phyloP scores from a whole-genome alignment of 1,140 invertebrate species.

The Drosophila biarmipes region DNA sequence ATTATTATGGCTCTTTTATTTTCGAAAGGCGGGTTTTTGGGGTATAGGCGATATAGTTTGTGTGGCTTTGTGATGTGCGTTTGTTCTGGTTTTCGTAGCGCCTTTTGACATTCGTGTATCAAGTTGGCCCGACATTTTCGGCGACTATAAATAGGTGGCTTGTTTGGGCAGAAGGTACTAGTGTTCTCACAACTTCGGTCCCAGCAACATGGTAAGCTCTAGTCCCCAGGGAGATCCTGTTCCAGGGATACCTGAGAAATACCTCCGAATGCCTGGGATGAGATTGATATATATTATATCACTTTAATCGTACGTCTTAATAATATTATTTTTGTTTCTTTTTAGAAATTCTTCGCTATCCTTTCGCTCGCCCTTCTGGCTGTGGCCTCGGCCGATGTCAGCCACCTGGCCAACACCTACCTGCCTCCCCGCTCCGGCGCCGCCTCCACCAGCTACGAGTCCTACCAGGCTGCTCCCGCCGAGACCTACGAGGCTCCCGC shows the following conservation, averaged over 20 bases:
- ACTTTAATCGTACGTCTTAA: not conserved
- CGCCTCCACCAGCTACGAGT: constrained; percentile 48
- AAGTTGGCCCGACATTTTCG: constrained; percentile 22
- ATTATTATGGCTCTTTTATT: constrained; percentile 33
- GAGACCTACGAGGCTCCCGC: constrained; percentile 39
- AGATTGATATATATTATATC: not conserved
- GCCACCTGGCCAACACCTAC: constrained; percentile 67
- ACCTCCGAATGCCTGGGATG: not conserved
- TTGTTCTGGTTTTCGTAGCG: constrained; percentile 37
- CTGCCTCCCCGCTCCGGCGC: constrained; percentile 44
- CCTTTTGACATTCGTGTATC: constrained; percentile 72
- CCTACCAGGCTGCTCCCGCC: constrained; percentile 34
- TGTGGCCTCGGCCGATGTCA: constrained; percentile 66
- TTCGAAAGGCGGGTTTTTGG: constrained; percentile 7
- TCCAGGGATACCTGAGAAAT: not conserved
- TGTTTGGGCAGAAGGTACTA: constrained; percentile 18
- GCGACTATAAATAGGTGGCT: constrained; percentile 65
- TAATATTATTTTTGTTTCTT: not conserved
- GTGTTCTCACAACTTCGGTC: constrained; percentile 26
- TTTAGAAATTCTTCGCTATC: constrained; percentile 59
- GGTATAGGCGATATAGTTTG: constrained; percentile 31
- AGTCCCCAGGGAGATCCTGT: not conserved
- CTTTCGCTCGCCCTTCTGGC: constrained; percentile 64
- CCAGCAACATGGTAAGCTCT: constrained; percentile 61
- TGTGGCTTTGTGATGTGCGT: constrained; percentile 17